Evolutionary conservation across 1,140 invertebrate species (phyloP).

Genomic region (Leptopilina boulardi): DNA sequence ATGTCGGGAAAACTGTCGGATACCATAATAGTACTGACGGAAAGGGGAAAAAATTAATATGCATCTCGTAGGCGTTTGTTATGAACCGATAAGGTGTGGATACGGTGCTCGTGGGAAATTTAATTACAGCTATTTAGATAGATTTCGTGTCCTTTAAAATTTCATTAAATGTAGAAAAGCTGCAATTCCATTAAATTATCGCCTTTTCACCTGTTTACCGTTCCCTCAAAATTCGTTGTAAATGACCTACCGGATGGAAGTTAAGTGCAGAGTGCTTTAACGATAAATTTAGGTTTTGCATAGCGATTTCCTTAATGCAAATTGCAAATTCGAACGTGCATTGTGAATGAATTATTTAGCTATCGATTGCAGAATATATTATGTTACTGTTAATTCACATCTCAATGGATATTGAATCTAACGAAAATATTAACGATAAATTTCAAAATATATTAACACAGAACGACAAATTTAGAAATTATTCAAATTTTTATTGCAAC

Average conservation of each 20-base stretch:
- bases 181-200: slow-evolving; percentile 16
- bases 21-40: too few species aligned
- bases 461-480: too few species aligned
- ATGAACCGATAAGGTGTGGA: too few species aligned
- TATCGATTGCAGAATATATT: slow-evolving; percentile 21
- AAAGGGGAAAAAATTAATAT: too few species aligned
- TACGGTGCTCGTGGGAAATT: too few species aligned
- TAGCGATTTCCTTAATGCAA: slow-evolving; percentile 24
- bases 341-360: slow-evolving; percentile 9
- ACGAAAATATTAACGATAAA: not conserved
- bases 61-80: too few species aligned
- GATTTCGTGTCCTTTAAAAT: not conserved
- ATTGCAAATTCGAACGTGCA: slow-evolving; percentile 14
- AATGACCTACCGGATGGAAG: not conserved
- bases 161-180: not conserved
- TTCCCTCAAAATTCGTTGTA: slow-evolving; percentile 23
- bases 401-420: not conserved
- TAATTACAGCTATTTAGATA: too few species aligned
- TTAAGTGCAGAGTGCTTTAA: slow-evolving; percentile 27
- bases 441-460: not conserved
- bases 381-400: not conserved
- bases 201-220: slow-evolving; percentile 20
- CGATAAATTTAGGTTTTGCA: slow-evolving; percentile 28
- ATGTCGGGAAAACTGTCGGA: too few species aligned
- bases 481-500: too few species aligned